Base-by-base conservation (phyloP, 2,888 invertebrate species). In the Arenicola marina region DNA sequence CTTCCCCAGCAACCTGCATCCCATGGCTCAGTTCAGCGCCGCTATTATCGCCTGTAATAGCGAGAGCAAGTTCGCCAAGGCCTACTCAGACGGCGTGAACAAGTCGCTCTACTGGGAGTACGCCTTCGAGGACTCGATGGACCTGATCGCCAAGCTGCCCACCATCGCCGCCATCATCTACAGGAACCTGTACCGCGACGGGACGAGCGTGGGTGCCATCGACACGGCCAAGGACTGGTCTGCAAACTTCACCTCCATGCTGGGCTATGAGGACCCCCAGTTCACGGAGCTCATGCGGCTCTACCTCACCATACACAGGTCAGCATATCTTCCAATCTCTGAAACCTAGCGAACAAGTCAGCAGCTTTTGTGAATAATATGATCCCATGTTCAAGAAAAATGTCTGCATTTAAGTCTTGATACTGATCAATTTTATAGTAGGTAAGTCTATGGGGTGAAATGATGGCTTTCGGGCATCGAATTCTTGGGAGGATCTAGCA, bases 161-260 rank as follows among this genome's bases (percentile, higher is more conserved):
- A 94, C 94, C 28, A 88, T 96, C 24, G 96, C 95, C 0, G 93
- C 96, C 21, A 92, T 93, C 21, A 95, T 96, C 78, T 96, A 96
- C 86, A 89, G 94, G 68, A 96, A 96, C 84, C 86, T 91, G 34
- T 83, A 81, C 71, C 86, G 90, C 71, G 92, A 92, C 76, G 92
- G 92, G 65, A 91, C 91, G 70, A 90, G 91, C 51, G 91, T 95
- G 72, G 92, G 92, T 51, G 91, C 92, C 58, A 93, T 95, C 74
- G 93, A 95, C 81, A 88, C 90, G 63, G 89, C 89, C 81, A 92
- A 92, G 83, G 96, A 97, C 85, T 96, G 95, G 93, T 91, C 92
- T 56, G 89, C 90, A 82, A 96, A 96, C 86, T 96, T 95, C 85
- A 88, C 91, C 70, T 68, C 72, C 45, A 95, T 95, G 94, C 87